A percentile compares a stretch with the other conserved stretches of the same genome.
Conservation (phyloP, 2,888 invertebrate species). For the Cataglyphis rosenhaueri region DNA sequence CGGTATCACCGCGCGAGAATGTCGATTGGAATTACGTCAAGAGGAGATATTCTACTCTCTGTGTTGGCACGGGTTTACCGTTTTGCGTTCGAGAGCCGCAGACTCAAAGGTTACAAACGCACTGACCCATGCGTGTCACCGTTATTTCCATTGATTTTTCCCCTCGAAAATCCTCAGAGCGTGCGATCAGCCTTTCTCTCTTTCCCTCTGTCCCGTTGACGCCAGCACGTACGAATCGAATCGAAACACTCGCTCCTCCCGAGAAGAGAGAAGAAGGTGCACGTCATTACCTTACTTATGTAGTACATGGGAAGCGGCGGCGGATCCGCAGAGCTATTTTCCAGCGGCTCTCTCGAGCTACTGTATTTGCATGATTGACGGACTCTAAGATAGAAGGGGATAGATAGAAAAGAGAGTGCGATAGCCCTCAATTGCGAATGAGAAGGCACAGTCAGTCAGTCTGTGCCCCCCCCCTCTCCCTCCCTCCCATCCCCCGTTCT, state of each 20-base stretch:
- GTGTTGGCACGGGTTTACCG: slow-evolving; percentile 71
- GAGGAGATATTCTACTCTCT: slow-evolving; percentile 72
- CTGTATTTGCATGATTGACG: slow-evolving; percentile 71
- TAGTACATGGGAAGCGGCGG: slow-evolving; percentile 76
- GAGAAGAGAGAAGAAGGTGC: slow-evolving; percentile 54
- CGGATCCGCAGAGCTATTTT: slow-evolving; percentile 66
- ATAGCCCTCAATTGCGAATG: slow-evolving; percentile 63
- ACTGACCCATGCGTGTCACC: slow-evolving; percentile 78
- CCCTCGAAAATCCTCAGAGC: slow-evolving; percentile 56
- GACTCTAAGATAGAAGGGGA: slow-evolving; percentile 23
- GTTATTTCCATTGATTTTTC: slow-evolving; percentile 76
- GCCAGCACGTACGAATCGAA: slow-evolving; percentile 35
- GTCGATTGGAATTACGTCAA: slow-evolving; percentile 76
- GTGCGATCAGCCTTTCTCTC: slow-evolving; percentile 30
- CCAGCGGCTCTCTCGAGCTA: slow-evolving; percentile 58
- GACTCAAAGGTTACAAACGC: slow-evolving; percentile 75
- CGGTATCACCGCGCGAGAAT: slow-evolving; percentile 72
- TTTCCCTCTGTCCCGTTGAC: slow-evolving; percentile 15
- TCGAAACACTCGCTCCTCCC: slow-evolving; percentile 40
- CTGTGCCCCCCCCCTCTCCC: background rate
- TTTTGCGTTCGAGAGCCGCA: slow-evolving; percentile 65
- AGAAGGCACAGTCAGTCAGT: slow-evolving; percentile 25
- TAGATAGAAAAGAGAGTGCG: slow-evolving; percentile 32
- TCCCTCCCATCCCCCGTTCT: background rate
- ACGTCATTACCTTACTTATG: slow-evolving; percentile 77